phyloP scores from a whole-genome alignment of 2,113 vertebrate genomes.

The Mastomys natalensis region DNA sequence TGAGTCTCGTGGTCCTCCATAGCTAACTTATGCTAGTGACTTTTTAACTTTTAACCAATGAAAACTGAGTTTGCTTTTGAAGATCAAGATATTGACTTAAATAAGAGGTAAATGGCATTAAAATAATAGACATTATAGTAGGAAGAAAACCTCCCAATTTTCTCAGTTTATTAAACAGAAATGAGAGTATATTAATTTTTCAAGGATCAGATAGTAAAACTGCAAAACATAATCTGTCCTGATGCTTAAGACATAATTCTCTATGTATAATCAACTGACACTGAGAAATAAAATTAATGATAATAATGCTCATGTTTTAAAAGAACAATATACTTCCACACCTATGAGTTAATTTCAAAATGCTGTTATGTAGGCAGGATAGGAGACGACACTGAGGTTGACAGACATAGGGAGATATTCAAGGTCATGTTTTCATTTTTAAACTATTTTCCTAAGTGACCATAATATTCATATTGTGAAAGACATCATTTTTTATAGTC shows the following conservation, averaged over 20 bases:
- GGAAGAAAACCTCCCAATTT: neutral
- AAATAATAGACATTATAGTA: neutral
- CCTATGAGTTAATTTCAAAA: neutral
- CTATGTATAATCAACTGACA: neutral
- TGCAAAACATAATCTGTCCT: neutral
- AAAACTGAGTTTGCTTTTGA: slow-evolving; percentile 51
- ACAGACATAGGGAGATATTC: neutral
- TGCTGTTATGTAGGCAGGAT: neutral
- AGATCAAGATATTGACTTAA: neutral
- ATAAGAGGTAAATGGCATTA: neutral
- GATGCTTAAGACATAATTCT: neutral
- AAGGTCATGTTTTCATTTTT: neutral
- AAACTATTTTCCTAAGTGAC: neutral
- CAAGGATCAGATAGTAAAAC: neutral
- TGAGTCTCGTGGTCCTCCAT: too few relatives aligned
- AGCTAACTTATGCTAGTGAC: too few relatives aligned
- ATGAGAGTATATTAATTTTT: neutral
- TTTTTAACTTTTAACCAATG: slow-evolving; percentile 33
- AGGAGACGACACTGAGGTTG: neutral
- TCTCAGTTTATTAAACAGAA: neutral
- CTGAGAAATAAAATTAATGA: neutral
- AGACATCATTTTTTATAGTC: neutral
- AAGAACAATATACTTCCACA: neutral
- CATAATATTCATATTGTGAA: neutral
- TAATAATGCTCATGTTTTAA: neutral